Percentiles rank a stretch among this genome's conserved stretches.
phyloP scores from a whole-genome alignment of 2,888 invertebrate species.

The Phrixothrix hirtus region DNA sequence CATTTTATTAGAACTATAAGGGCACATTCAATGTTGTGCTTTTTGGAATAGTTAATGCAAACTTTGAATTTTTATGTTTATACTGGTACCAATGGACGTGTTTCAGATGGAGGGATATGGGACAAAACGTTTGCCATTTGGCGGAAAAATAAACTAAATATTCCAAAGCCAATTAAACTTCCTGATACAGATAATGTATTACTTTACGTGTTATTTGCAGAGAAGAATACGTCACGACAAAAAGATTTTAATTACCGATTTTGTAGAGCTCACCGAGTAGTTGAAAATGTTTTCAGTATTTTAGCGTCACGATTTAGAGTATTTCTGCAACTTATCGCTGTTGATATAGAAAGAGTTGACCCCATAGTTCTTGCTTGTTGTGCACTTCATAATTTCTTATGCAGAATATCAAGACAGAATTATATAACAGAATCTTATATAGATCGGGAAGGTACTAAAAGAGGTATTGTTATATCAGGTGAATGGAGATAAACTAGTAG shows the following conservation, averaged over 20 bases:
- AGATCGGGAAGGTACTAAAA: background rate
- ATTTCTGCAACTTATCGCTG: background rate
- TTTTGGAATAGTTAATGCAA: too few species aligned
- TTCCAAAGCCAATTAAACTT: background rate
- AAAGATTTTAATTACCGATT: background rate
- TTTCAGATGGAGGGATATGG: background rate
- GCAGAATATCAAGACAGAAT: too few species aligned
- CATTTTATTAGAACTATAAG: background rate
- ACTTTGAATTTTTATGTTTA: too few species aligned
- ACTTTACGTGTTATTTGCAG: background rate
- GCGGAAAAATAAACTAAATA: background rate
- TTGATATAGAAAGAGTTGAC: background rate
- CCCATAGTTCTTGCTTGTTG: background rate
- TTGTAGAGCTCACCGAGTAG: too few species aligned
- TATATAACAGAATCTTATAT: background rate
- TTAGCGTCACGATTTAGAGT: too few species aligned
- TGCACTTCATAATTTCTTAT: slow-evolving; percentile 2
- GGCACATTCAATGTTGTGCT: background rate
- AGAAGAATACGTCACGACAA: background rate
- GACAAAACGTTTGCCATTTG: background rate
- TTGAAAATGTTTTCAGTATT: background rate
- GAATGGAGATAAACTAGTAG: too few species aligned
- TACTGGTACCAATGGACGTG: too few species aligned
- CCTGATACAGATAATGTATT: background rate
- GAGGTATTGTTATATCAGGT: background rate